Conservation (phyloP, 2,888 invertebrate species). For the Melipona bicolor region DNA sequence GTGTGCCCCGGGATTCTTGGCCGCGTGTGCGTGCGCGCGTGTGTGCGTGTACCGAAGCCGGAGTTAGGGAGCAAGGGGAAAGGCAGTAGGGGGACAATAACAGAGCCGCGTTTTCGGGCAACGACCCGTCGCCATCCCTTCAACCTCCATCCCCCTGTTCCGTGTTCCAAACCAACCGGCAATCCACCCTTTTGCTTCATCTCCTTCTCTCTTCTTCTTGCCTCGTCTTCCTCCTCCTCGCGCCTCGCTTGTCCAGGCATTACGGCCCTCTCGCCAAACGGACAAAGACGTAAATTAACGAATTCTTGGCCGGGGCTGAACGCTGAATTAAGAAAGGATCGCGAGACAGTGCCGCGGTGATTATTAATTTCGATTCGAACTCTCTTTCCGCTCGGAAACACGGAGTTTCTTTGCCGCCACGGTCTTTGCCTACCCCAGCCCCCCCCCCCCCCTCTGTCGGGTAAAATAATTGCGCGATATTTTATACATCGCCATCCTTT, state of each 20-base stretch:
- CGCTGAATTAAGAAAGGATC: slow-evolving; percentile 12
- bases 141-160: slow-evolving; percentile 70
- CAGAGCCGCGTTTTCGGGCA: slow-evolving; percentile 83
- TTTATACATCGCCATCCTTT: background rate
- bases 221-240: slow-evolving; percentile 53
- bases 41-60: slow-evolving; percentile 73
- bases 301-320: slow-evolving; percentile 47
- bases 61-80: slow-evolving; percentile 69
- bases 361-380: slow-evolving; percentile 41
- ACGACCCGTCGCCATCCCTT: slow-evolving; percentile 83
- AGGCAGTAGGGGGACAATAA: slow-evolving; percentile 80
- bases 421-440: too few relatives aligned
- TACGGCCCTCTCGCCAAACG: slow-evolving; percentile 44
- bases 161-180: slow-evolving; percentile 71
- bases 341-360: background rate
- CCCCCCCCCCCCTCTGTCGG: too few relatives aligned
- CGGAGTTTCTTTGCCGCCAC: background rate
- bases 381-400: background rate
- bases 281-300: slow-evolving; percentile 58
- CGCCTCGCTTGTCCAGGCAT: slow-evolving; percentile 61
- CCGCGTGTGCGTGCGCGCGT: slow-evolving; percentile 61
- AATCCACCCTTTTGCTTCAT: slow-evolving; percentile 59
- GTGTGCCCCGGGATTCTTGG: slow-evolving; percentile 45
- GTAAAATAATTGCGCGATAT: background rate
- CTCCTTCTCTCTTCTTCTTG: slow-evolving; percentile 48